Evolutionary conservation across 2,113 vertebrate species (phyloP), one percentile per base, ranked within the genome.

Genomic region (Prunella himalayana): DNA sequence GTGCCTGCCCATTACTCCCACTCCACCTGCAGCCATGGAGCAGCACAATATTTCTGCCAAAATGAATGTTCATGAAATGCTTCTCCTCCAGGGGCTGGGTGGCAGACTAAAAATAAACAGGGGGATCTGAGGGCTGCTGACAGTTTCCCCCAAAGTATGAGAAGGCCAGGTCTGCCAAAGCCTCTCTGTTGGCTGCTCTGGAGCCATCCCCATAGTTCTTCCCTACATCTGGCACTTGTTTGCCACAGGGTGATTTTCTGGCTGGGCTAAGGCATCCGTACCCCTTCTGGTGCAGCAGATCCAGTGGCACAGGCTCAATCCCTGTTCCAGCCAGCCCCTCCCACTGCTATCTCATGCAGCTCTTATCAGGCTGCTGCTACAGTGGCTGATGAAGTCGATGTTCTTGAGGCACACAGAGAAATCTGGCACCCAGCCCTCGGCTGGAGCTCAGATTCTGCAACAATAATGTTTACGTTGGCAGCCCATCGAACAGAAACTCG

Each of bases 381-480:
- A 71, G 51, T 71, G 47, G 35, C 78, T 79, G 82, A 91, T 1
- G 0, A 68, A 71, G 77, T 63, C 4, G 3, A 0, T 23, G 35
- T 90, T 94, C 94, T 69, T 15, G 35, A 88, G 76, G 59, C 68
- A 83, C 47, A 49, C 59, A 3, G 3, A 87, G 82, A 79, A 83
- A 47, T 81, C 72, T 94, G 85, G 82, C 57, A 2, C n/a, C 6
- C 30, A 89, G 84, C 92, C 87, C 70, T 72, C 1, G 0, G 41
- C 57, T 27, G 20, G 65, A 79, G 78, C 91, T 96, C 42, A 15
- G 9, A 50, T 80, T 86, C 95, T 83, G 79, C 82, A 77, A 47
- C 76, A 94, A 73, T 90, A 80, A 77, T 88, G 69, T 94, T 96
- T 95, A 60, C 0, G 0, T 84, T 95, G 95, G 94, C 91, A 88